These are phyloP conservation scores for Drosophila anomelani DNA, from an alignment of 2,888 invertebrate genomes.

Conservation along the genomic window DNA sequence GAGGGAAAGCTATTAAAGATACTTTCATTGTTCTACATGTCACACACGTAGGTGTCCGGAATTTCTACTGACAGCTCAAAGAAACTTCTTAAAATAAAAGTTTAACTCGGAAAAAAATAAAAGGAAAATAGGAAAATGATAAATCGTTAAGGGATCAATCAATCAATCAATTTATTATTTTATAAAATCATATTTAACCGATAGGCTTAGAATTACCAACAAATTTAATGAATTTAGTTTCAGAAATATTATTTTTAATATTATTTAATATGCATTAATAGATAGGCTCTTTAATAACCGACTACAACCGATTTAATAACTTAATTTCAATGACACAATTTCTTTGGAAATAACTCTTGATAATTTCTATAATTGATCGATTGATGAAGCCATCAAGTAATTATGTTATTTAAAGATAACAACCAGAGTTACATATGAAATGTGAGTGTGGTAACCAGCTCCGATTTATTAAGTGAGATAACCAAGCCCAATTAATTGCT, in stretches of 20 bases:
- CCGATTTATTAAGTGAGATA: neutral
- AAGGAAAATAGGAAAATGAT: neutral
- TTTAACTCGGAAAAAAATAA: too few species aligned
- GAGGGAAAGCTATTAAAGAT: conserved; percentile 23
- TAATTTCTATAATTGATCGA: conserved; percentile 6
- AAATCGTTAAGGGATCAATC: too few species aligned
- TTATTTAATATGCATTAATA: neutral
- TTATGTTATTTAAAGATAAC: conserved; percentile 11
- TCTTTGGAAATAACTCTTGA: conserved; percentile 1
- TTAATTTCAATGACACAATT: conserved; percentile 14
- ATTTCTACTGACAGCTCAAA: neutral
- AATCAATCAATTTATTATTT: too few species aligned
- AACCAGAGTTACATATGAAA: neutral
- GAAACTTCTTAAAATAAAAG: conserved; percentile 1
- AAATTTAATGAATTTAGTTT: too few species aligned
- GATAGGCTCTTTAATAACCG: neutral
- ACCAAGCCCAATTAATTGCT: neutral
- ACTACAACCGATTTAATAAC: neutral
- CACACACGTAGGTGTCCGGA: conserved; percentile 6
- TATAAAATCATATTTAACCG: too few species aligned
- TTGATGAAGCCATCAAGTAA: neutral
- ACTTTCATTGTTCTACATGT: conserved; percentile 22
- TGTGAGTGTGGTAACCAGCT: neutral
- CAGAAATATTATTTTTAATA: neutral
- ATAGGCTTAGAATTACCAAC: too few species aligned